Base-by-base conservation (phyloP, 1,140 invertebrate genomes). In the Hypothenemus hampei region DNA sequence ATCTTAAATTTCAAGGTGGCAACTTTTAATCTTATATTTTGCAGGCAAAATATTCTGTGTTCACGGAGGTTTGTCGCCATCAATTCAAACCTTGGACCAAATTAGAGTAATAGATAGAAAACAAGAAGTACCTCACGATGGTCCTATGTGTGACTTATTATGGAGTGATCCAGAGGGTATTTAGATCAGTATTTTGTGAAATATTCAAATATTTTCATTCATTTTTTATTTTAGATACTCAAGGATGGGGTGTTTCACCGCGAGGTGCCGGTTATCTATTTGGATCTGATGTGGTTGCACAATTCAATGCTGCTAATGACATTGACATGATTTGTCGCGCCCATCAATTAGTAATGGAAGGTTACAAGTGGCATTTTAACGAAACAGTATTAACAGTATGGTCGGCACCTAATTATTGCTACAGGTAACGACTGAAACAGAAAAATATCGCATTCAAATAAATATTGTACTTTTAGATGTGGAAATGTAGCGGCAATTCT, bases 131-230 rank as follows among this genome's bases (percentile, higher is more conserved):
- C 97, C 97, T 20, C 97, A 99, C 63, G 97, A 99, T 74, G 97
- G 97, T 8, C 96, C 97, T 13, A 99, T 99, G 97, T 99, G 97
- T 75, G 97, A 99, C 76, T 75, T 99, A 36, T 75, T 99, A 8
- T 99, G 97, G 97, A 98, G 94, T 62, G 97, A 99, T 78, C 97
- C 97, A 37, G 97, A 99, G 86, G n/a, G n/a, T n/a, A n/a, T n/a
- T n/a, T n/a, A n/a, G n/a, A n/a, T n/a, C n/a, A n/a, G n/a, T n/a
- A n/a, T n/a, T n/a, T n/a, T n/a, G n/a, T n/a, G n/a, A n/a, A n/a
- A n/a, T 22, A 6, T 46, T 46, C 26, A 39, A 19, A 39, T 39
- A 31, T 47, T 18, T 33, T 33, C 2, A 1, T 29, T 33, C 11
- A 31, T 47, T 47, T 21, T 35, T 62, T 59, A 59, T 48, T 77